phyloP scores from a whole-genome alignment of 2,797 vertebrate genomes.

The Moxostoma hubbsi region DNA sequence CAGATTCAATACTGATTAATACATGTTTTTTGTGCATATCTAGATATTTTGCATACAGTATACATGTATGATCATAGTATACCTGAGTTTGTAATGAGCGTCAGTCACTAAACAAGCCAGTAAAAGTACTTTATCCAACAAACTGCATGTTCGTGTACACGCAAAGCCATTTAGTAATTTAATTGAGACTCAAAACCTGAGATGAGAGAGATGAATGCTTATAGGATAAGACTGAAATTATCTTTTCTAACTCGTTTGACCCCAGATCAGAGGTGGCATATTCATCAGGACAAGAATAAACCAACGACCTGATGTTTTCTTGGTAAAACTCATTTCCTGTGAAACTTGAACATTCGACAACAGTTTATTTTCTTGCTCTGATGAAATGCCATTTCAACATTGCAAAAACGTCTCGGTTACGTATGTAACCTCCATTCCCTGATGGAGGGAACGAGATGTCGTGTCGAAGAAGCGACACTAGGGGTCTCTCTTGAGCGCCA shows the following conservation, averaged over 20 bases:
- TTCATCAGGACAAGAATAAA: constrained; percentile 30
- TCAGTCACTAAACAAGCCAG: background rate
- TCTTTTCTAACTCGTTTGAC: constrained; percentile 1
- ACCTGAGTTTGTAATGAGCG: background rate
- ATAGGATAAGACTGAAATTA: background rate
- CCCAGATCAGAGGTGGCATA: constrained; percentile 22
- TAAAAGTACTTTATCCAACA: background rate
- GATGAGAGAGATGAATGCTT: constrained; percentile 13
- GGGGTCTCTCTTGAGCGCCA: too few species aligned
- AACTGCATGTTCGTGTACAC: background rate
- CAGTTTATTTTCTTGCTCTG: background rate
- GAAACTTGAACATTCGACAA: background rate
- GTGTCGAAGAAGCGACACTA: too few species aligned
- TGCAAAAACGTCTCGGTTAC: too few species aligned
- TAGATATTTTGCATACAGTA: too few species aligned
- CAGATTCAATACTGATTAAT: too few species aligned
- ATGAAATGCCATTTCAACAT: too few species aligned
- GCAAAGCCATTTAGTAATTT: background rate
- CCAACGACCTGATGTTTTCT: background rate
- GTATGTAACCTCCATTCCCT: too few species aligned
- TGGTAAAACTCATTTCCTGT: background rate
- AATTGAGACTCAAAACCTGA: background rate
- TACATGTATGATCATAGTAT: too few species aligned
- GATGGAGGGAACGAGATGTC: too few species aligned
- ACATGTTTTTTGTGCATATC: too few species aligned